Percentiles rank a stretch among this genome's conserved stretches.
These are phyloP conservation scores for Artibeus lituratus DNA, from an alignment of 2,797 vertebrate genomes.

Conservation along the genomic window DNA sequence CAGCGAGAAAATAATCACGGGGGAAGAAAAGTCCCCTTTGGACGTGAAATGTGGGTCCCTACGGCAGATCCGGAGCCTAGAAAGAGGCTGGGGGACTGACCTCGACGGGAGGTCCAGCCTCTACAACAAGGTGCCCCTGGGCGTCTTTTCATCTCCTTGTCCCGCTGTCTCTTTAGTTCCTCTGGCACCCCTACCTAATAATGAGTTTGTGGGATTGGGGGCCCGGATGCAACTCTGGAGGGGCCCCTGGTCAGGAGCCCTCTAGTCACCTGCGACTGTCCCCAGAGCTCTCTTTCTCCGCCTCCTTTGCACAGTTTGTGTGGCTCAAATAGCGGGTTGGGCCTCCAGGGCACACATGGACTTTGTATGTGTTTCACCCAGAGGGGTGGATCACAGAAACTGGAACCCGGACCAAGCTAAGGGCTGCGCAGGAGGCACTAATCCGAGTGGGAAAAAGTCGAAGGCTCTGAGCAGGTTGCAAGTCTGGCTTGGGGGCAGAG, in stretches of 20 bases:
- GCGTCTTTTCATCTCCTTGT: neutral
- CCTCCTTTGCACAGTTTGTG: neutral
- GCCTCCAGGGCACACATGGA: neutral
- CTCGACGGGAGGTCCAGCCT: neutral
- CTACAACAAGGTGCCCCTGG: neutral
- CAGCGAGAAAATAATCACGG: neutral
- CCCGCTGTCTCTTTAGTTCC: neutral
- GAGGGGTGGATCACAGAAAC: neutral
- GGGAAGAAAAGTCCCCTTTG: neutral
- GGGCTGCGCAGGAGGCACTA: neutral
- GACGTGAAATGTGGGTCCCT: neutral
- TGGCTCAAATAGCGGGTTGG: neutral
- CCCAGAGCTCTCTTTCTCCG: neutral
- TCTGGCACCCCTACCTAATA: neutral
- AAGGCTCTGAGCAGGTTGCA: neutral
- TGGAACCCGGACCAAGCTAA: neutral
- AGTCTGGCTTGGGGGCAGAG: accelerated
- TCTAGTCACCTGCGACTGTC: neutral
- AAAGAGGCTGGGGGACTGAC: no score
- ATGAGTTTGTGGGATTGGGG: neutral
- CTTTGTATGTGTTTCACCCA: neutral
- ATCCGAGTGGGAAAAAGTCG: neutral
- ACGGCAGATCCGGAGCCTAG: neutral
- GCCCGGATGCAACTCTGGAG: neutral
- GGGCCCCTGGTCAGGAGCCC: neutral